Evolutionary conservation across 2,888 invertebrate species (phyloP).

Genomic region (Hesperia comma): DNA sequence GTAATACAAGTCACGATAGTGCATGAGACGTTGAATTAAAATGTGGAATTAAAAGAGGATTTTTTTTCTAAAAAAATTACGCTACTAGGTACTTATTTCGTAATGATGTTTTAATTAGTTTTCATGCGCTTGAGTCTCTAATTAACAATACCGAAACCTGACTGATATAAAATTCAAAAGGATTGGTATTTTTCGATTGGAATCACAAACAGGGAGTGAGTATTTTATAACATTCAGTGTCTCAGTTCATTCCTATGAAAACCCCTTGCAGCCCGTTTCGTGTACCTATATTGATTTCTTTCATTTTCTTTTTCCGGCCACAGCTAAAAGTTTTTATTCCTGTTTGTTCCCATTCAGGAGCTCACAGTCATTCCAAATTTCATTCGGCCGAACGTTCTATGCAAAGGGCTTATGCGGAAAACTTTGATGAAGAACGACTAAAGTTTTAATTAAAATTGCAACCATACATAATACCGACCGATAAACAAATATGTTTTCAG

Average conservation of each 20-base stretch:
- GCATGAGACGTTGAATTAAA: too few relatives aligned
- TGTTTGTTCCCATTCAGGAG: constrained; percentile 64
- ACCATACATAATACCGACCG: constrained; percentile 30
- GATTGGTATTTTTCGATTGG: not conserved
- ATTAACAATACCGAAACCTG: too few relatives aligned
- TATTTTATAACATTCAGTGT: constrained; percentile 3
- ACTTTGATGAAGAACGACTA: constrained; percentile 55
- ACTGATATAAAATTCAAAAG: too few relatives aligned
- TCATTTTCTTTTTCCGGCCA: constrained; percentile 69
- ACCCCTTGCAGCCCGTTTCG: constrained; percentile 52
- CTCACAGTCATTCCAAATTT: constrained; percentile 64
- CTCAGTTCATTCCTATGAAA: constrained; percentile 7
- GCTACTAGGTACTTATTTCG: too few relatives aligned
- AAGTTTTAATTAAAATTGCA: constrained; percentile 59
- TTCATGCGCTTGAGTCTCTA: too few relatives aligned
- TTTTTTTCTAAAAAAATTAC: too few relatives aligned
- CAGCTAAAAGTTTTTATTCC: constrained; percentile 65
- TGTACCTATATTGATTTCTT: constrained; percentile 71
- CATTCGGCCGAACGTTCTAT: constrained; percentile 66
- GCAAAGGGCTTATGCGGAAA: constrained; percentile 57
- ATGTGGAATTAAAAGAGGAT: too few relatives aligned
- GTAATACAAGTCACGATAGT: too few relatives aligned
- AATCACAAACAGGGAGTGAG: not conserved
- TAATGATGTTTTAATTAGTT: too few relatives aligned
- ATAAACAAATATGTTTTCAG: constrained; percentile 30